phyloP scores from a whole-genome alignment of 2,113 vertebrate genomes.

The Percina caprodes region DNA sequence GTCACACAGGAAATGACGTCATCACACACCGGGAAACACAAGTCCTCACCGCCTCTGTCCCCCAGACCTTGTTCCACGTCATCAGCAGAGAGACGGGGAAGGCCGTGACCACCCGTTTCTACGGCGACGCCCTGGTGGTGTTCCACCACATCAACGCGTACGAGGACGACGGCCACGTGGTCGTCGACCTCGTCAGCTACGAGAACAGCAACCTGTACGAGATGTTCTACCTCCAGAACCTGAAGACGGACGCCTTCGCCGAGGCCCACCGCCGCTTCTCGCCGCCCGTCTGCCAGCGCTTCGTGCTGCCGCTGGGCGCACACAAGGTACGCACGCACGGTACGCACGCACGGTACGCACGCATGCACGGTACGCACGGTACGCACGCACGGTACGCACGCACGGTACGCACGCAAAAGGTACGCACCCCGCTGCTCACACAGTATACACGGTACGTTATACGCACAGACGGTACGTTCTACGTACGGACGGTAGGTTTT shows the following conservation, averaged over 20 bases:
- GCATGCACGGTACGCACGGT: too few species aligned
- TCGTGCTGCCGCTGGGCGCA: slow-evolving; percentile 83
- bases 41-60: too few species aligned
- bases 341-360: too few species aligned
- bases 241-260: slow-evolving; percentile 75
- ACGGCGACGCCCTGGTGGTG: slow-evolving; percentile 86
- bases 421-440: too few species aligned
- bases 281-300: slow-evolving; percentile 55
- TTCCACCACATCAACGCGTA: slow-evolving; percentile 96
- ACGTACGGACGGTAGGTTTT: too few species aligned
- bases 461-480: too few species aligned
- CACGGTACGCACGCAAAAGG: too few species aligned
- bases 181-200: slow-evolving; percentile 91
- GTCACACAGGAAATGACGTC: too few species aligned
- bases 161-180: slow-evolving; percentile 87
- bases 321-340: slow-evolving; percentile 45
- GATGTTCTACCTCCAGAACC: slow-evolving; percentile 90
- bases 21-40: too few species aligned
- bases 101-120: slow-evolving; percentile 81
- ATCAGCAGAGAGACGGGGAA: slow-evolving; percentile 88
- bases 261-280: slow-evolving; percentile 49
- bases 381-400: too few species aligned
- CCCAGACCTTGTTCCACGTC: slow-evolving; percentile 91
- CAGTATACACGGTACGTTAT: too few species aligned
- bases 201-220: slow-evolving; percentile 89